These are phyloP conservation scores for Orientallactaga sibirica DNA, from an alignment of 2,797 vertebrate genomes.

Conservation along the genomic window DNA sequence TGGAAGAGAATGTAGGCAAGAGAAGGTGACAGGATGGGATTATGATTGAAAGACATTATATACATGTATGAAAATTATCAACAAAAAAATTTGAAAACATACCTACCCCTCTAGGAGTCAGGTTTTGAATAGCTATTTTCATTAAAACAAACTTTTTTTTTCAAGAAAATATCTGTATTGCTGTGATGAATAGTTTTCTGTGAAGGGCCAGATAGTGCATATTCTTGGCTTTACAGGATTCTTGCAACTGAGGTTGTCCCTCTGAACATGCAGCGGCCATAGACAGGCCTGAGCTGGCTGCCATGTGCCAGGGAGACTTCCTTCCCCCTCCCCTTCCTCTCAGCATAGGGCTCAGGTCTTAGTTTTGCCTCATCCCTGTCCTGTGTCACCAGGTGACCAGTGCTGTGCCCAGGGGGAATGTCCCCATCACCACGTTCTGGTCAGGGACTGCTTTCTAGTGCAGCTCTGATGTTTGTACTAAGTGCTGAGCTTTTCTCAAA, in stretches of 20 bases:
- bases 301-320: background rate
- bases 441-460: background rate
- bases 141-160: slow-evolving; percentile 12
- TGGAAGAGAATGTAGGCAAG: too few species aligned
- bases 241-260: background rate
- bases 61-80: too few species aligned
- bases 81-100: background rate
- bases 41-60: too few species aligned
- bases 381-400: background rate
- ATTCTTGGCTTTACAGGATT: background rate
- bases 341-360: background rate
- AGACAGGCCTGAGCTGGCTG: background rate
- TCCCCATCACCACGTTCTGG: background rate
- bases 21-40: too few species aligned
- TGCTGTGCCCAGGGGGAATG: background rate
- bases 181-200: background rate
- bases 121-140: slow-evolving; percentile 7
- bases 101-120: background rate
- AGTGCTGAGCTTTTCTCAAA: background rate
- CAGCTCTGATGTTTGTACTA: background rate
- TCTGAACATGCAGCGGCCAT: background rate
- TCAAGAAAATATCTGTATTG: background rate
- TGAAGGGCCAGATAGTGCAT: background rate
- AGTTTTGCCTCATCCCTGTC: background rate
- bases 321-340: background rate